Conservation (phyloP, 1,140 invertebrate genomes). For the Drosophila parvula region DNA sequence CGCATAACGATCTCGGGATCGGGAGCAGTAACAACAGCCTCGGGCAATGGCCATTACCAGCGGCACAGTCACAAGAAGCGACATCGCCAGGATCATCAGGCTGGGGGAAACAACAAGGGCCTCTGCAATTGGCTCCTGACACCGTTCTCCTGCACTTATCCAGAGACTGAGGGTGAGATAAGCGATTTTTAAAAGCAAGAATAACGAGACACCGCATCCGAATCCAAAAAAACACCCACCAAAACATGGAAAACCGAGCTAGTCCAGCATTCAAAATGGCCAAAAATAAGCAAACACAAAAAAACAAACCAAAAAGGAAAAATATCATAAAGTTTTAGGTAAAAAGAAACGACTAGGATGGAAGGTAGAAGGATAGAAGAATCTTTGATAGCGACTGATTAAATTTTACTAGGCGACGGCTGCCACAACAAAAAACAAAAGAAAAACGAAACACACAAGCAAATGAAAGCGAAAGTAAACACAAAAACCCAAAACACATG, state of each 20-base stretch:
- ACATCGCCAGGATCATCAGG: conserved; percentile 66
- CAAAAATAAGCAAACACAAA: conserved; percentile 40
- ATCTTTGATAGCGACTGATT: conserved; percentile 75
- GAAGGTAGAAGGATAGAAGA: conserved; percentile 33
- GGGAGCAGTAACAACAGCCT: conserved; percentile 12
- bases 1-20: conserved; percentile 85
- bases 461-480: conserved; percentile 28
- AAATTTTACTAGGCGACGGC: conserved; percentile 77
- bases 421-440: conserved; percentile 61
- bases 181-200: conserved; percentile 85
- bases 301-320: conserved; percentile 35
- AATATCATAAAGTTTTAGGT: conserved; percentile 46
- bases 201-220: conserved; percentile 6
- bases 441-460: conserved; percentile 37
- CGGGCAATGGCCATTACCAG: conserved; percentile 65
- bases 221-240: conserved; percentile 51
- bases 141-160: conserved; percentile 89
- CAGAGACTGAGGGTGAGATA: conserved; percentile 88
- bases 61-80: conserved; percentile 70
- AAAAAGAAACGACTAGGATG: conserved; percentile 26
- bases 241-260: conserved; percentile 48
- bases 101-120: conserved; percentile 64
- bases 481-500: conserved; percentile 16
- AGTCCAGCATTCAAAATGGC: conserved; percentile 70
- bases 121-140: conserved; percentile 85